phyloP scores from a whole-genome alignment of 2,888 invertebrate species.

The Dynastes hyllus region DNA sequence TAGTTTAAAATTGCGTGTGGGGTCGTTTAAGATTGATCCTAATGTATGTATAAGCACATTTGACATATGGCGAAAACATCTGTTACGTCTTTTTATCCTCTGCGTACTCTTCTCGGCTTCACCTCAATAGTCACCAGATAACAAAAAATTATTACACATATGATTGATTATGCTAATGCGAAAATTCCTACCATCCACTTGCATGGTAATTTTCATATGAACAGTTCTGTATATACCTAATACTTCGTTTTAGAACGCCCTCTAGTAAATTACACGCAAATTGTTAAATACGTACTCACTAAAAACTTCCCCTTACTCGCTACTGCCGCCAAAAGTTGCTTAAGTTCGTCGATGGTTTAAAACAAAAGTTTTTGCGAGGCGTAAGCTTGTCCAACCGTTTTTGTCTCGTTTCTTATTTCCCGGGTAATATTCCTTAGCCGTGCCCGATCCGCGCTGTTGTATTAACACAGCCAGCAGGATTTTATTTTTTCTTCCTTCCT shows the following conservation, averaged over 20 bases:
- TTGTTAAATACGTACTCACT: neutral
- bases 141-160: no score
- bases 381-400: conserved; percentile 5
- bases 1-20: no score
- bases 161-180: no score
- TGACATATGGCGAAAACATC: no score
- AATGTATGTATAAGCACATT: no score
- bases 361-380: conserved; percentile 18
- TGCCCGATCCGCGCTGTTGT: neutral
- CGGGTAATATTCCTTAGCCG: neutral
- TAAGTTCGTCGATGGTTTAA: conserved; percentile 18
- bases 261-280: conserved; percentile 16
- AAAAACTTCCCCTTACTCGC: neutral
- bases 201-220: no score
- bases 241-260: neutral
- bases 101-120: no score
- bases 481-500: neutral
- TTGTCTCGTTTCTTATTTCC: neutral
- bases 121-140: no score
- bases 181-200: no score
- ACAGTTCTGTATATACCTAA: neutral
- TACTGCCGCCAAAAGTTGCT: conserved; percentile 1
- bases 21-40: no score
- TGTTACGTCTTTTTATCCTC: no score
- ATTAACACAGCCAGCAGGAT: neutral